Conservation (phyloP, 2,888 invertebrate genomes). For the Pseudococcus viburni region DNA sequence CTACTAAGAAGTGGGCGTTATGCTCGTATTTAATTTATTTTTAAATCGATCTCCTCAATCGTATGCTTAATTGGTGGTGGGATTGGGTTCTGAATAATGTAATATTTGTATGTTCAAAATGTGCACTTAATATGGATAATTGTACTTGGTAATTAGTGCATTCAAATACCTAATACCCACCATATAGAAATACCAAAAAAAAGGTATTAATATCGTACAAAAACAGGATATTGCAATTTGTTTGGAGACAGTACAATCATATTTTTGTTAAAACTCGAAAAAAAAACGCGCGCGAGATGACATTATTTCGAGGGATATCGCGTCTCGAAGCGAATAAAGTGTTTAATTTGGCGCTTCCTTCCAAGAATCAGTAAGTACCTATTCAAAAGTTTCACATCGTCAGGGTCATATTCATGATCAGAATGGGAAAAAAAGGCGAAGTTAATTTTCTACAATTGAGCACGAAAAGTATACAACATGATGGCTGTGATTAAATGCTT, state of each 20-base stretch:
- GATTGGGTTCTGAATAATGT: too few species aligned
- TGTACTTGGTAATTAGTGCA: too few species aligned
- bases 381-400: slow-evolving; percentile 54
- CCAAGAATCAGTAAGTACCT: slow-evolving; percentile 9
- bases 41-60: too few species aligned
- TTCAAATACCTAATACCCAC: too few species aligned
- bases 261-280: slow-evolving; percentile 33
- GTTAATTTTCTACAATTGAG: slow-evolving; percentile 53
- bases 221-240: slow-evolving; percentile 53
- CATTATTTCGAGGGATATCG: background rate
- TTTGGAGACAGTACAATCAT: background rate
- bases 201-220: background rate
- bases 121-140: too few species aligned
- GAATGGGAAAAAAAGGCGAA: slow-evolving; percentile 41
- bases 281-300: background rate
- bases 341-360: slow-evolving; percentile 53
- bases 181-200: background rate
- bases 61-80: too few species aligned
- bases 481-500: slow-evolving; percentile 44
- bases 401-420: slow-evolving; percentile 52
- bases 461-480: slow-evolving; percentile 32
- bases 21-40: too few species aligned
- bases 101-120: too few species aligned
- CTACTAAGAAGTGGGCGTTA: too few species aligned
- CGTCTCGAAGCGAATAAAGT: slow-evolving; percentile 12